Base-by-base conservation (phyloP, 2,113 vertebrate genomes). In the Varanus salvator region DNA sequence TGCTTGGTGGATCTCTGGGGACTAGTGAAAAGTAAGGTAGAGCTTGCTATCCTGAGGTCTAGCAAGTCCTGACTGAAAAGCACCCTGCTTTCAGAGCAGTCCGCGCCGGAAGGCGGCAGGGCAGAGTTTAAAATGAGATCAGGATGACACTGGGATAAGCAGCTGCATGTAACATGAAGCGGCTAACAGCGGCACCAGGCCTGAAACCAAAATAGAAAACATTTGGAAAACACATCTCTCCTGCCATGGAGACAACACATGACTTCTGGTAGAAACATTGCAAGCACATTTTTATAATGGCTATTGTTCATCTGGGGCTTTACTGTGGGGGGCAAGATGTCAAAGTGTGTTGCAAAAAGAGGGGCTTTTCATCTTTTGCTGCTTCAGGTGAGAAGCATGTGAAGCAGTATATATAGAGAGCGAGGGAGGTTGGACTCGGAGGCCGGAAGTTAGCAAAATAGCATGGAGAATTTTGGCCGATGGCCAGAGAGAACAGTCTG, bases 151-250 rank as follows among this genome's bases (percentile, higher is more conserved):
- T 54, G 83, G 38, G 54, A 44, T 27, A 8, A 9, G 68, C 23
- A 52, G 7, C 21, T 52, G 4, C 38, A 2, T 64, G 68, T 64
- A 86, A 90, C 52, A 60, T 48, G 71, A 87, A 25, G 34, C 44
- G 0, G 3, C 17, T 0, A 0, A 23, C 57, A 0, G n/a, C 0
- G 3, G 80, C 52, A 87, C 11, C 77, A 0, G 34, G 57, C 14
- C 76, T 2, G 0, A 29, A 75, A 68, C 69, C 57, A 0, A 23
- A 0, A 89, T 84, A 84, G 74, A 85, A 76, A 50, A 27, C 15
- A 15, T 50, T 75, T 89, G 52, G 57, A 54, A 89, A 84, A 89
- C 54, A 74, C 31, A 27, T 54, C 75, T n/a, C 48, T n/a, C 34
- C 23, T 83, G 69, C 57, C 4, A 23, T 69, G 68, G 38, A 84